phyloP scores from a whole-genome alignment of 64 coral and sea anemone genomes.

The Hydrozoanthus tunicans region DNA sequence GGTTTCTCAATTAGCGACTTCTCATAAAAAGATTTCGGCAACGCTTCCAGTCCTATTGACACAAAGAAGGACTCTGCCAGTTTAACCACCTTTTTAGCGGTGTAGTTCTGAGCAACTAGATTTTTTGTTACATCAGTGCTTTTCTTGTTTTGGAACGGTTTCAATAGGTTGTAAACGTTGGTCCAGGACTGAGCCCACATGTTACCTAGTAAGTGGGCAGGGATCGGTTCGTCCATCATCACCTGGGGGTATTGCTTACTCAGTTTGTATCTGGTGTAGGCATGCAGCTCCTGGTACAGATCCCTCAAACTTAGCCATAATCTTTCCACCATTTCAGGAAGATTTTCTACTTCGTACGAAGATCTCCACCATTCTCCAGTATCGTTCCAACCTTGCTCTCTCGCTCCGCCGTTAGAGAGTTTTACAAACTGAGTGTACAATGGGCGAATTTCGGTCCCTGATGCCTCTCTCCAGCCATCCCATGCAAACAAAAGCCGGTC shows the following conservation, averaged over 20 bases:
- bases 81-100: conserved; percentile 65
- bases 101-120: conserved; percentile 69
- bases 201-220: conserved; percentile 90
- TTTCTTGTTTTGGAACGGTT: conserved; percentile 55
- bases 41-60: conserved; percentile 81
- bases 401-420: conserved; percentile 75
- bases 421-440: conserved; percentile 78
- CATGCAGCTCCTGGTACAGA: conserved; percentile 91
- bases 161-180: conserved; percentile 70
- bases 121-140: conserved; percentile 81
- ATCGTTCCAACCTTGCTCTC: conserved; percentile 71
- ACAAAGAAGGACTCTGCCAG: conserved; percentile 88
- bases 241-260: conserved; percentile 66
- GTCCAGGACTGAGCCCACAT: conserved; percentile 96
- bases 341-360: conserved; percentile 66
- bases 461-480: conserved; percentile 80
- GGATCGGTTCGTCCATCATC: conserved; percentile 57
- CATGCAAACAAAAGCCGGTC: conserved; percentile 73
- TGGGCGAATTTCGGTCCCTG: conserved; percentile 74
- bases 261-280: conserved; percentile 78
- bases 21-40: conserved; percentile 72
- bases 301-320: conserved; percentile 37
- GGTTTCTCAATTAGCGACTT: conserved; percentile 88
- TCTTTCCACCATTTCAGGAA: conserved; percentile 41
- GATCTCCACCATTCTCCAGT: conserved; percentile 75